A percentile compares a stretch with the other conserved stretches of the same genome.
Evolutionary conservation across 2,797 vertebrate genomes (phyloP).

Genomic region (Phalanger gymnotis): DNA sequence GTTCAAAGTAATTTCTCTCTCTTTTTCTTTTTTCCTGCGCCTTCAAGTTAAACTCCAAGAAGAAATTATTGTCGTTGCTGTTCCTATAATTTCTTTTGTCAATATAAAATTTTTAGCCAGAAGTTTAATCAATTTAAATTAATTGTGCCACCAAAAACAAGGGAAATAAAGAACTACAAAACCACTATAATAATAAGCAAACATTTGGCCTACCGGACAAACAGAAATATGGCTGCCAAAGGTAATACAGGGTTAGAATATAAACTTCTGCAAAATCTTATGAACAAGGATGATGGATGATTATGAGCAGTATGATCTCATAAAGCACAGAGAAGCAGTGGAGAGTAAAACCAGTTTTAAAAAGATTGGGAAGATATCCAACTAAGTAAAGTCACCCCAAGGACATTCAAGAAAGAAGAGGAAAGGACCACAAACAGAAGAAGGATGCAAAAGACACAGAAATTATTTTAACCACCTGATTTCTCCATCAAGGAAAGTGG

Average conservation of each 20-base stretch:
- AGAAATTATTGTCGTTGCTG: background rate
- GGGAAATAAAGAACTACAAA: background rate
- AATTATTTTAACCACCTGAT: background rate
- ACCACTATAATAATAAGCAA: background rate
- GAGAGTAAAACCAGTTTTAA: background rate
- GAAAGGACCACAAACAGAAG: background rate
- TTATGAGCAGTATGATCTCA: background rate
- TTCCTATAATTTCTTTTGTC: background rate
- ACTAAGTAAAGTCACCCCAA: background rate
- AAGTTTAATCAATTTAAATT: background rate
- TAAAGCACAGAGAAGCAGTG: background rate
- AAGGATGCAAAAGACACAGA: background rate
- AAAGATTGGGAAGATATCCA: background rate
- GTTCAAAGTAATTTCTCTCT: background rate
- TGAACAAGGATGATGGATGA: background rate
- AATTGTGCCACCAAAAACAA: background rate
- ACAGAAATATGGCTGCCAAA: background rate
- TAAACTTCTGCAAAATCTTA: background rate
- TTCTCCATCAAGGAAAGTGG: background rate
- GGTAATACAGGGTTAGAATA: background rate
- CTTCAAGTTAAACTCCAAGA: background rate
- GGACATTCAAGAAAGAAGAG: background rate
- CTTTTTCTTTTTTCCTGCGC: background rate
- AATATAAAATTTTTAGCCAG: background rate
- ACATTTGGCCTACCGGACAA: background rate